Conservation (phyloP, 2,888 invertebrate genomes). For the Hofmannophila pseudospretella region DNA sequence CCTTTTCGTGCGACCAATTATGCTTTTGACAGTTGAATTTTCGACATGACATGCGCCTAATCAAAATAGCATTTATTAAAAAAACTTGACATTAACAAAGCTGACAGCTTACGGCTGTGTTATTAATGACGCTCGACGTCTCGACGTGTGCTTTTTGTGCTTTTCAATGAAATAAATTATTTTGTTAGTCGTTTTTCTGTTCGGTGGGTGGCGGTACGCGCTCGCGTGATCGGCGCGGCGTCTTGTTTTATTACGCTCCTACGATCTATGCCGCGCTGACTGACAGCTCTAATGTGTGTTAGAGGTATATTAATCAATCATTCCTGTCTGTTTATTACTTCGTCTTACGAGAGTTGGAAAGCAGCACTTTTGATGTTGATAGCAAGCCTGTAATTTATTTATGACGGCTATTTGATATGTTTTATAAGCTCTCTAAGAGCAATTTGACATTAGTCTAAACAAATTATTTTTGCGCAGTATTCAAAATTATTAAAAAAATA, state of each 20-base stretch:
- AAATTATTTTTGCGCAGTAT: neutral
- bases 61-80: conserved; percentile 78
- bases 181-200: conserved; percentile 51
- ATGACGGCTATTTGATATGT: conserved; percentile 31
- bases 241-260: conserved; percentile 52
- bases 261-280: conserved; percentile 47
- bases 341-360: conserved; percentile 39
- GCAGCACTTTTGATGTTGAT: conserved; percentile 42
- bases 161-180: conserved; percentile 65
- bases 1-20: conserved; percentile 74
- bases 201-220: conserved; percentile 45
- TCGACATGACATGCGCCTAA: conserved; percentile 79
- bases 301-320: conserved; percentile 67
- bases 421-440: conserved; percentile 13
- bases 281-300: conserved; percentile 64
- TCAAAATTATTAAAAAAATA: neutral
- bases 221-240: conserved; percentile 50
- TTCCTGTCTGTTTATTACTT: conserved; percentile 50
- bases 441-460: neutral
- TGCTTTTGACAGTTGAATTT: conserved; percentile 77
- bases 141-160: conserved; percentile 43
- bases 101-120: conserved; percentile 75
- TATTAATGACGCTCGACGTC: conserved; percentile 62
- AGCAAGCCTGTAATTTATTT: conserved; percentile 45
- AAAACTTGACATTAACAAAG: conserved; percentile 70